Evolutionary conservation across 1,140 invertebrate genomes (phyloP), one percentile per base, ranked within the genome.

Genomic region (Lucilia cuprina): DNA sequence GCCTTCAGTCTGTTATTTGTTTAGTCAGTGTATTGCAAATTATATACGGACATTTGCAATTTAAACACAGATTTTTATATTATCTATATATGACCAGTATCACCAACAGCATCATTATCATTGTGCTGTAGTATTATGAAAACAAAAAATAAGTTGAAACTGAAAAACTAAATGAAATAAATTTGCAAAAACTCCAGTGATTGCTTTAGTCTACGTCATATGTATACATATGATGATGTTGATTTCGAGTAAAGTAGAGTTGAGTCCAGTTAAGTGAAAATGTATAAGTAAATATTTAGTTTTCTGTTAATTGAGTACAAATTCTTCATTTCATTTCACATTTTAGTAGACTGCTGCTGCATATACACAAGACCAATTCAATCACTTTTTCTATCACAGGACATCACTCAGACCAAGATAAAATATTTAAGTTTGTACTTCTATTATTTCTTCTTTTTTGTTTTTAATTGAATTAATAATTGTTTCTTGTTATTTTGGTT

Each of bases 261-360:
- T 60, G 41, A 78, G 77, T 80, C 77, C 77, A 80, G 77, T 80
- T 50, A 80, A 80, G 77, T 80, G 77, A 80, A 80, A 80, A 80
- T 80, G n/a, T 80, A 80, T 80, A 80, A 80, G 77, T 80, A 80
- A 80, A 80, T 80, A 80, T 80, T 80, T 80, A 80, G 77, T 80
- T 80, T 80, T 80, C 77, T 80, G 77, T 80, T 80, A 80, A 80
- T 80, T 80, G 77, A 80, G 77, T 80, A 80, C 77, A 80, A 47
- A 80, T 49, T 80, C 77, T 80, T 80, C 41, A 70, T 70, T 70
- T 80, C 41, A 47, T 19, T 80, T 49, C 47, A 77, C 30, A 77
- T 77, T 41, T 77, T 17, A 41, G 41, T 5, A 41, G 41, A 41
- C 41, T 41, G 41, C 5, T 41, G 41, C 0, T 41, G 41, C 10